phyloP scores from a whole-genome alignment of 2,797 vertebrate species.

The Nyctalus aviator region DNA sequence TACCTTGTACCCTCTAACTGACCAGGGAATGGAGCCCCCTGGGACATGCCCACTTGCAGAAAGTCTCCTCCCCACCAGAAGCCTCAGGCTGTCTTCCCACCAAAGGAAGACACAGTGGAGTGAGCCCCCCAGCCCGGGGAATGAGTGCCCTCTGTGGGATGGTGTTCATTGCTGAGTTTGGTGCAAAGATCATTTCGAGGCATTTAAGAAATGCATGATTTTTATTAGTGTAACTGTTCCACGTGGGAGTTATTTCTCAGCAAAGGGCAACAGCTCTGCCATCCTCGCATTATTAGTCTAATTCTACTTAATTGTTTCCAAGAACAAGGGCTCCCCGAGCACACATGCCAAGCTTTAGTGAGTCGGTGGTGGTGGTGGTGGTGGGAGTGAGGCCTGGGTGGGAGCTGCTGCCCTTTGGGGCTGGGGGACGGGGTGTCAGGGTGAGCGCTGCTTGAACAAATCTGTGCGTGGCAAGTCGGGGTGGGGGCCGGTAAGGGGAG shows the following conservation, averaged over 20 bases:
- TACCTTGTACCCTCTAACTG: neutral
- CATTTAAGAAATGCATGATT: constrained; percentile 77
- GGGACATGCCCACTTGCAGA: neutral
- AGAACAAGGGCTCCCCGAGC: constrained; percentile 59
- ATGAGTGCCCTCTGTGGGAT: constrained; percentile 71
- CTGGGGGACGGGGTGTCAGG: neutral
- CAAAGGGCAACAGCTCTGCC: constrained; percentile 82
- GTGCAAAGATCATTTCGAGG: constrained; percentile 83
- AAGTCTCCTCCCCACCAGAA: constrained; percentile 55
- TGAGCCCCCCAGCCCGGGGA: constrained; percentile 54
- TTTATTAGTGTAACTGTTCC: constrained; percentile 80
- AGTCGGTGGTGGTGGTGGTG: neutral
- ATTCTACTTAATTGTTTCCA: constrained; percentile 82
- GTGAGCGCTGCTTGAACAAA: constrained; percentile 49
- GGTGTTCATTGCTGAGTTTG: constrained; percentile 79
- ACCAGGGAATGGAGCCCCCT: constrained; percentile 27
- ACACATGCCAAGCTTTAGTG: constrained; percentile 50
- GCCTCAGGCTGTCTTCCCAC: constrained; percentile 19
- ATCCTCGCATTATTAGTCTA: constrained; percentile 75
- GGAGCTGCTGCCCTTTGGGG: constrained; percentile 58
- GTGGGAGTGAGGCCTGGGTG: neutral
- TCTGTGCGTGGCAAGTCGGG: constrained; percentile 51
- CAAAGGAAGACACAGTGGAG: constrained; percentile 41
- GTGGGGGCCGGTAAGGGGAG: neutral
- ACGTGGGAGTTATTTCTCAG: constrained; percentile 79